Evolutionary conservation across 37 sponge, comb jelly and placozoan species (phyloP).

Genomic region (Crambe crambe): DNA sequence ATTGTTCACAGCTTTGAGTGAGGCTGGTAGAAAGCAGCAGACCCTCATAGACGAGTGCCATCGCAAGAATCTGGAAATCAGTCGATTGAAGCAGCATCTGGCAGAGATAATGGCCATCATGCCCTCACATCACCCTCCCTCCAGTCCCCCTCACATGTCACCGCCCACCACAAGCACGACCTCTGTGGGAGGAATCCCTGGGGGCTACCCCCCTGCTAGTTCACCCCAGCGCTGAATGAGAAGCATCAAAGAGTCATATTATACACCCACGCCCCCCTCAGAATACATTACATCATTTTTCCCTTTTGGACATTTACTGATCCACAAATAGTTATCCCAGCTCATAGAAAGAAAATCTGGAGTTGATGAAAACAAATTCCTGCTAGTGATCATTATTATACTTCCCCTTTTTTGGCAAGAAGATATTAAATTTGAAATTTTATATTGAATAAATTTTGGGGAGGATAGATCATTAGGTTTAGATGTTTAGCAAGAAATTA

Average conservation of each 20-base stretch:
- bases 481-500: too few relatives aligned
- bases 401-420: too few relatives aligned
- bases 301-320: slow-evolving; percentile 6
- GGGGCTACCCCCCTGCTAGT: slow-evolving; percentile 5
- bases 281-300: slow-evolving; percentile 10
- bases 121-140: slow-evolving; percentile 6
- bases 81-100: slow-evolving; percentile 29
- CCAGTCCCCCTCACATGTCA: slow-evolving; percentile 18
- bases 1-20: slow-evolving; percentile 65
- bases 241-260: not conserved
- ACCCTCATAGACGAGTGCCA: slow-evolving; percentile 38
- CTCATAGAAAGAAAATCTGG: too few relatives aligned
- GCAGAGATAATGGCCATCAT: slow-evolving; percentile 57
- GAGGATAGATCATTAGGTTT: too few relatives aligned
- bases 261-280: not conserved
- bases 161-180: not conserved
- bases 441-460: too few relatives aligned
- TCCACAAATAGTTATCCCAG: not conserved
- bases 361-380: too few relatives aligned
- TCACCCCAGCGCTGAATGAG: slow-evolving; percentile 29
- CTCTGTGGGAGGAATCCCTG: not conserved
- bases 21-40: slow-evolving; percentile 35
- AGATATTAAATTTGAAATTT: too few relatives aligned
- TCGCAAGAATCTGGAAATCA: slow-evolving; percentile 38
- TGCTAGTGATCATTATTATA: too few relatives aligned